Evolutionary conservation across 1,140 invertebrate species (phyloP), one percentile per base, ranked within the genome.

Genomic region (Pseudomyrmex sp.): DNA sequence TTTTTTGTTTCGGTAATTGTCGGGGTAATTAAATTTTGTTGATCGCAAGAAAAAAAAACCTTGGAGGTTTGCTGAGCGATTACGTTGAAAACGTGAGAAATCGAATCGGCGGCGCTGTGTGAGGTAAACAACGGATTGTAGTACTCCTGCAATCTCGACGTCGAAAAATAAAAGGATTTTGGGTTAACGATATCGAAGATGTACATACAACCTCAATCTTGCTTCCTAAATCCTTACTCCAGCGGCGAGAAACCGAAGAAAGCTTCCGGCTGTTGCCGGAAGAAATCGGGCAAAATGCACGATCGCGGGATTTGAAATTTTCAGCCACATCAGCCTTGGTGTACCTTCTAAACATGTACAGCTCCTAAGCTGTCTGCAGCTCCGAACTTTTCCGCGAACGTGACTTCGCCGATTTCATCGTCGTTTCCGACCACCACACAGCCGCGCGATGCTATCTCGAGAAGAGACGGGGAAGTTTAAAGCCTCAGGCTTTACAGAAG

Each of bases 281-380:
- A 26, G 15, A 70, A 74, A 82, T 72, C 63, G 56, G 10, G 26
- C 23, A 75, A 84, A 84, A 76, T 35, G 76, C 58, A 79, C 65
- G 76, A 79, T 69, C 20, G 66, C 20, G 18, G 76, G 65, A 79
- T 79, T 69, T 69, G 76, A 79, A 79, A 79, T 79, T 79, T 79
- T 79, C 76, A 79, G 35, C 75, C 35, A 68, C 74, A 48, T 44
- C 48, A 35, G 15, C 26, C 52, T 79, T 79, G 35, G n/a, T 18
- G 13, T 70, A 79, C 63, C 35, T 35, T n/a, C 76, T 70, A 79
- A 79, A 79, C 44, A 79, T 79, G 35, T 69, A 69, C 76, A 70
- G 69, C 35, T 65, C 35, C 15, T 69, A 79, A 79, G 76, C 76
- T 70, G 65, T 79, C 65, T 48, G 35, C 76, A 18, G 15, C 44